Base-by-base conservation (phyloP, 2,797 vertebrate species). In the Pseudopleuronectes americanus region DNA sequence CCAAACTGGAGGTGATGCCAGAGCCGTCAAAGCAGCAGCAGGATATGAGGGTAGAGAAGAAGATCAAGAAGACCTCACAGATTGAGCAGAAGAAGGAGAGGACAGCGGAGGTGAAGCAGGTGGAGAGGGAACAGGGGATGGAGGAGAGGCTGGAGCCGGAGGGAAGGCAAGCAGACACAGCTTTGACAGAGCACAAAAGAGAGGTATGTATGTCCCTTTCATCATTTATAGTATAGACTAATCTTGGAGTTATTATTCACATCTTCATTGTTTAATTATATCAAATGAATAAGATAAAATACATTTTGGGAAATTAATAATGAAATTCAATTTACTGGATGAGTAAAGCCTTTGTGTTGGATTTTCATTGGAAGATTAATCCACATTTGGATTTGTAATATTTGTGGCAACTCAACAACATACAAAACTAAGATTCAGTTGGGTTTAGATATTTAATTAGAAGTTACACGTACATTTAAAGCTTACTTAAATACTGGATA, bases 131-230 rank as follows among this genome's bases (percentile, higher is more conserved):
- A 38, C 48, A 57, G 8, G 70, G 1, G 26, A 78, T 54, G 21
- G 77, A 87, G 55, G 59, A 81, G 21, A 80, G 85, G 31, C 77
- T 62, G 71, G 84, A 84, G 22, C 92, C 88, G 4, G 87, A 90
- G 52, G 92, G 90, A 4, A 72, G 60, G 2, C 86, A 79, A 7
- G 79, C 80, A 23, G 88, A 87, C 17, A 19, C 62, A 0, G 45
- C 6, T 0, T 0, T 67, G 1, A 78, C 36, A 19, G 89, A 92
- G 45, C 51, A 54, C 0, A 49, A 22, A 47, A 84, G 12, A 33
- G 83, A 91, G 90, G 92, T 93, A 6, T 3, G 24, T 23, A 2
- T 21, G 33, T 31, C 17, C 2, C 17, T 21, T 6, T 58, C 2
- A n/a, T 33, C 41, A 26, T 43, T 21, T 3, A 14, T 16, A 26